Evolutionary conservation across 2,113 vertebrate species (phyloP).

Genomic region (Progne subis): DNA sequence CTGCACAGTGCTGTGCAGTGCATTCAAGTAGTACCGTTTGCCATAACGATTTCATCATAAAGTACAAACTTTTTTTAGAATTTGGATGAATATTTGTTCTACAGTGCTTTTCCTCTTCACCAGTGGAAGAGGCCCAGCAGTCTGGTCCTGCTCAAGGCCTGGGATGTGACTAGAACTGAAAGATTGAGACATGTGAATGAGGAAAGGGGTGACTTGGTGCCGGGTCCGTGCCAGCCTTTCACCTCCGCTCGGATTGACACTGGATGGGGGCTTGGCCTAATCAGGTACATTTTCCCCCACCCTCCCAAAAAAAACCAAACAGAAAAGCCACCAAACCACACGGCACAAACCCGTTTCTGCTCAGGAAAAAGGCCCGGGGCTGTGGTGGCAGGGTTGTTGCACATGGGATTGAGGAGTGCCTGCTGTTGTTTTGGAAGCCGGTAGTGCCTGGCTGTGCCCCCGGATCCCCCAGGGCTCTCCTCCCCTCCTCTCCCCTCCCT

Average conservation of each 20-base stretch:
- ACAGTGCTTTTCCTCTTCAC: not conserved
- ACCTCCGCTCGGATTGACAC: not conserved
- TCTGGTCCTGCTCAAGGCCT: not conserved
- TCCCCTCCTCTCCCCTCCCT: conserved; percentile 1
- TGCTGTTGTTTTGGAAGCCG: conserved; percentile 52
- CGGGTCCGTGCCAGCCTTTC: not conserved
- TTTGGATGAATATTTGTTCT: not conserved
- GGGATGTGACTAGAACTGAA: not conserved
- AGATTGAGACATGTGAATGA: not conserved
- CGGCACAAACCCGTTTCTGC: conserved; percentile 68
- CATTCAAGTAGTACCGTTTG: not conserved
- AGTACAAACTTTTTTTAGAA: not conserved
- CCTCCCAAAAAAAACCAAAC: not conserved
- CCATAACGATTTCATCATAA: not conserved
- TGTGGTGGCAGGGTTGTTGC: conserved; percentile 67
- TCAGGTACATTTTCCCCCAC: not conserved
- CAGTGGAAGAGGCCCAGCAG: not conserved
- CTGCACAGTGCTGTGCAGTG: not conserved
- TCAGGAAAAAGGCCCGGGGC: conserved; percentile 73
- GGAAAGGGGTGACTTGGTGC: not conserved
- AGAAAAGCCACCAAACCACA: conserved; percentile 52
- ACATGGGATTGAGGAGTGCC: conserved; percentile 3
- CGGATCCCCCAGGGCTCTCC: conserved; percentile 9
- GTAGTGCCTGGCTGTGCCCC: conserved; percentile 52
- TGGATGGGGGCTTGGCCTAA: not conserved